Conservation (phyloP, 2,888 invertebrate genomes). For the Drosophila lutescens region DNA sequence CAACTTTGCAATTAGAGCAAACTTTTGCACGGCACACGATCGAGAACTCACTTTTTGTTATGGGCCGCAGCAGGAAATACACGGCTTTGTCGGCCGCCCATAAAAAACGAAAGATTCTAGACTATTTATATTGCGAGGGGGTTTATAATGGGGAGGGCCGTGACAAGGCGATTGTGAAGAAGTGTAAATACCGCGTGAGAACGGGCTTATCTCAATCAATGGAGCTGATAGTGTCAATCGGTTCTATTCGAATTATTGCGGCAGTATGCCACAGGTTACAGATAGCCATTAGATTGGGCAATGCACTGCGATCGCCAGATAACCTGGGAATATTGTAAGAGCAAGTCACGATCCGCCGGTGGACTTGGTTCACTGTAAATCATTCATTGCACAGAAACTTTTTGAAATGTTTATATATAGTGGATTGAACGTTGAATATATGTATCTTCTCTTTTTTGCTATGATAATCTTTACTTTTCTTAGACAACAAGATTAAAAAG, state of each 20-base stretch:
- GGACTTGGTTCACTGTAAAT: background rate
- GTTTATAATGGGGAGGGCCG: conserved; percentile 21
- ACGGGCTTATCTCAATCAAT: conserved; percentile 39
- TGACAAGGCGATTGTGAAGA: conserved; percentile 33
- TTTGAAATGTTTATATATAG: background rate
- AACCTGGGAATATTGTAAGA: background rate
- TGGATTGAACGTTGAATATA: background rate
- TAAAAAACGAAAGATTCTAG: conserved; percentile 38
- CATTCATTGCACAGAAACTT: background rate
- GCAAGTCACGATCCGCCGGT: conserved; percentile 7
- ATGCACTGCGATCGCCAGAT: conserved; percentile 22
- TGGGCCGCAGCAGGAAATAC: conserved; percentile 24
- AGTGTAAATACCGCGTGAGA: conserved; percentile 34
- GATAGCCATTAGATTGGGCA: conserved; percentile 18
- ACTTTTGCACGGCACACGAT: conserved; percentile 25
- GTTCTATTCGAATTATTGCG: conserved; percentile 34
- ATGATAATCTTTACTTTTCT: no score
- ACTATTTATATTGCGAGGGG: conserved; percentile 18
- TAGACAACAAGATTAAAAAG: no score
- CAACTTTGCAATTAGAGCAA: conserved; percentile 54
- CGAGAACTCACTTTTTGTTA: conserved; percentile 16
- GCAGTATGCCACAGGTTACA: conserved; percentile 14
- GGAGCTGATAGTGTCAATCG: conserved; percentile 35
- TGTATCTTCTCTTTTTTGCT: no score
- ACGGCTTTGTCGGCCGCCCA: conserved; percentile 29